Evolutionary conservation across 2,888 invertebrate species (phyloP), one percentile per base, ranked within the genome.

Genomic region (Cryptocephalus moraei): DNA sequence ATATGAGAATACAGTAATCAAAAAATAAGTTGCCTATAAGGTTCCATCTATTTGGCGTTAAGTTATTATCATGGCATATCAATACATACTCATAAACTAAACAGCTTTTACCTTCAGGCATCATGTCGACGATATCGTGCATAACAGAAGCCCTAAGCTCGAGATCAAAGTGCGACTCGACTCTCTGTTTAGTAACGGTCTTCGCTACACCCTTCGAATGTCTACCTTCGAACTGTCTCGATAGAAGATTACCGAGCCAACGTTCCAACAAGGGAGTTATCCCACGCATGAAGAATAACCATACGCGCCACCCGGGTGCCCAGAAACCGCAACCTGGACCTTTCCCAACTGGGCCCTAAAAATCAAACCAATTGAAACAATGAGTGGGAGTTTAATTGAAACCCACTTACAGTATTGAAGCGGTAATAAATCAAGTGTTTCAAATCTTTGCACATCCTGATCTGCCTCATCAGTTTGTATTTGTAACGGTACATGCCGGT

Each of bases 101-200:
- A 36, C 36, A 11, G 4, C 6, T 36, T 12, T 36, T 32, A 49
- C 51, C 99, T 72, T 99, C 99, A 0, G 99, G 99, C 99, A 99
- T 99, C 99, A 99, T 99, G 65, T 99, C 99, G n/a, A 99, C 87
- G 56, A 99, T 99, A 66, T 99, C 99, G 74, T 87, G 86, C 89
- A 89, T 88, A 1, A 90, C 97, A 0, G 96, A 96, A 11, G 96
- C 96, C 57, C 99, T 82, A 64, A 99, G 74, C 71, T 99, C 99
- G 57, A 99, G 77, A 79, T 99, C 99, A 73, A 97, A 99, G 76
- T 99, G 99, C 40, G 95, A 95, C 68, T 99, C 99, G 0, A 99
- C 99, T 61, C 99, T 81, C 73, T 99, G 99, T 68, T 99, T 99
- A 1, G 99, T 99, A 8, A 99, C 99, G 0, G 99, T 99, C 73